These are phyloP conservation scores for Epinephelus fuscoguttatus DNA, from an alignment of 2,113 vertebrate species.

Conservation along the genomic window DNA sequence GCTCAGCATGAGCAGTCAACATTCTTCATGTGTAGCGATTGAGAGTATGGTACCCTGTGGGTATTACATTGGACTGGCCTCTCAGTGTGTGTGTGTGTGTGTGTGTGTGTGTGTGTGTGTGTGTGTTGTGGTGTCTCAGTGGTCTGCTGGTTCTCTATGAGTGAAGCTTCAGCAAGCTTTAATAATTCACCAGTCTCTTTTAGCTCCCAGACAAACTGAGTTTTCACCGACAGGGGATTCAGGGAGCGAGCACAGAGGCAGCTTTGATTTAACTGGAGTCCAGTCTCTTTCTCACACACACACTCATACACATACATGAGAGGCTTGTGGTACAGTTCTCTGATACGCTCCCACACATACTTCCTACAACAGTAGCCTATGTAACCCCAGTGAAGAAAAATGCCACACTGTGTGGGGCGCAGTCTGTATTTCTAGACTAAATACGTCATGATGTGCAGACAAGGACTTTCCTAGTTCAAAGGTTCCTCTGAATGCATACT, in stretches of 20 bases:
- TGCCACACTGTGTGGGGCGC: not conserved
- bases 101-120: slow-evolving; percentile 19
- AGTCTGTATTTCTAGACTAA: slow-evolving; percentile 9
- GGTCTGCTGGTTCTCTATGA: slow-evolving; percentile 69
- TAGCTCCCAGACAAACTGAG: slow-evolving; percentile 78
- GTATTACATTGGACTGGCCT: slow-evolving; percentile 60
- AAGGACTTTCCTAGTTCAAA: slow-evolving; percentile 5
- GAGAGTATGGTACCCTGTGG: slow-evolving; percentile 56
- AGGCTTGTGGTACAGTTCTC: slow-evolving; percentile 10
- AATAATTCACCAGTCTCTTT: slow-evolving; percentile 80
- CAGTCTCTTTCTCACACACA: slow-evolving; percentile 24
- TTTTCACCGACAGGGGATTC: slow-evolving; percentile 72
- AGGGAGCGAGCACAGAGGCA: slow-evolving; percentile 58
- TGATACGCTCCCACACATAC: slow-evolving; percentile 32
- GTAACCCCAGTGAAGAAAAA: slow-evolving; percentile 12
- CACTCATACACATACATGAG: slow-evolving; percentile 3
- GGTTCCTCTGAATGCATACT: not conserved
- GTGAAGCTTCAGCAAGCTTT: slow-evolving; percentile 74
- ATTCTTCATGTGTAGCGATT: slow-evolving; percentile 66
- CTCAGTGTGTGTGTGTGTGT: slow-evolving; percentile 1
- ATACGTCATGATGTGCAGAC: not conserved
- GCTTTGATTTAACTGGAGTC: slow-evolving; percentile 78
- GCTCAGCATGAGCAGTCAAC: slow-evolving; percentile 69
- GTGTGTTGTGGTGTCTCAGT: slow-evolving; percentile 55
- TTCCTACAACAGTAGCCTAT: slow-evolving; percentile 26